Base-by-base conservation (phyloP, 2,888 invertebrate genomes). In the Byasa hedistus region DNA sequence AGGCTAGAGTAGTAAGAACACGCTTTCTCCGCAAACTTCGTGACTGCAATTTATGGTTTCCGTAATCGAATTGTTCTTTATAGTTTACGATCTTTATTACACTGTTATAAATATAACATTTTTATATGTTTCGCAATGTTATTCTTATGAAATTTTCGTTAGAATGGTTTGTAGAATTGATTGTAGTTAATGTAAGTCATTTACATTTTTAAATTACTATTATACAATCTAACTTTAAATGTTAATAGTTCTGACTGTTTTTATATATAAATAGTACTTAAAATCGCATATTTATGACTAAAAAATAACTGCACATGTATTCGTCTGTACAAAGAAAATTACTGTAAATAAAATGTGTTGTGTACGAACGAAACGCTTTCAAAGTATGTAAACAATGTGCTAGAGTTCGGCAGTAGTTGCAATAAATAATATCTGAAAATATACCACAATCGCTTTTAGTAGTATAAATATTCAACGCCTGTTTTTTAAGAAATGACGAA, bases 31-130 rank as follows among this genome's bases (percentile, higher is more conserved):
- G 23, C 23, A 19, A 56, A 44, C 27, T 44, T 56, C 54, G 24
- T 55, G 55, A 52, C 52, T 55, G 23, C 55, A 55, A 22, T 61
- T 61, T 61, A 61, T 55, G n/a, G 44, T 56, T 62, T 44, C 39
- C 56, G 55, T 56, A 56, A 62, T 24, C 55, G 44, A 56, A 56
- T 56, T 55, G 62, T 52, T 54, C 17, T 61, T 54, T 52, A 32
- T 55, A 55, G 54, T 55, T 48, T 57, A 57, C 22, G 27, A 64
- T 64, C 10, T 64, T 57, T 57, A 44, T 39, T 57, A 32, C 10
- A 54, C 22, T 22, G 0, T 12, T 15, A 15, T 22, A 22, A 54
- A 54, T 22, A 15, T 2, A 15, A 27, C 27, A 4, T 27, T 27
- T 4, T 27, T 27, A 4, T 27, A 15, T 39, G 0, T 12, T 39